Conservation (phyloP, 2,797 vertebrate genomes). For the Peromyscus eremicus region DNA sequence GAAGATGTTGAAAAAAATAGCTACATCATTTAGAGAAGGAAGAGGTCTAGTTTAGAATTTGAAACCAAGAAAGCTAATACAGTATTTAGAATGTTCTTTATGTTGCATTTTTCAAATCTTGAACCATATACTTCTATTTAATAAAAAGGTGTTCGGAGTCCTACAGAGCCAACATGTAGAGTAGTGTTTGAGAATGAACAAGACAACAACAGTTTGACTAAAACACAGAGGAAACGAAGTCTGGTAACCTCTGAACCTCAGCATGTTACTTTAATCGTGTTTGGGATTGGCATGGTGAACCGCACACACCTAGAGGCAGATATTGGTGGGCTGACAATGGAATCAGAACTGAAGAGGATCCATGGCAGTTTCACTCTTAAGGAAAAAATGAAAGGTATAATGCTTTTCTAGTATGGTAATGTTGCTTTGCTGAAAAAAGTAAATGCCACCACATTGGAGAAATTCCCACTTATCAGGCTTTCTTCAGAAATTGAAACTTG, state of each 20-base stretch:
- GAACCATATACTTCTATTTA: neutral
- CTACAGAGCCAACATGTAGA: constrained; percentile 93
- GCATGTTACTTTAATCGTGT: constrained; percentile 97
- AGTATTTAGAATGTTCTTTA: neutral
- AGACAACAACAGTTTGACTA: constrained; percentile 88
- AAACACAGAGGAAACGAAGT: constrained; percentile 93
- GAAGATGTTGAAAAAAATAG: neutral
- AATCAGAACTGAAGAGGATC: constrained; percentile 98
- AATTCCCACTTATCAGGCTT: constrained; percentile 11
- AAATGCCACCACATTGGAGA: neutral
- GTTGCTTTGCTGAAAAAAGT: neutral
- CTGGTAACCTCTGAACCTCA: constrained; percentile 95
- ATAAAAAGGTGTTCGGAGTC: constrained; percentile 90
- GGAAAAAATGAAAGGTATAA: constrained; percentile 98
- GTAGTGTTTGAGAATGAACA: constrained; percentile 97
- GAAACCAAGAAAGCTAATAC: neutral
- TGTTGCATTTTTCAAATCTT: neutral
- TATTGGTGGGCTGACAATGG: constrained; percentile 99
- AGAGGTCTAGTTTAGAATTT: neutral
- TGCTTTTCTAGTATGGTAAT: neutral
- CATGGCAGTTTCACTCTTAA: constrained; percentile 99
- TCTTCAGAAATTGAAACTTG: constrained; percentile 3
- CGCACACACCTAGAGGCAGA: constrained; percentile 98
- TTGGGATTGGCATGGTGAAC: constrained; percentile 99
- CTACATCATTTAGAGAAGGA: neutral